These are phyloP conservation scores for Numenius phaeopus DNA, from an alignment of 2,797 vertebrate species.

Conservation along the genomic window DNA sequence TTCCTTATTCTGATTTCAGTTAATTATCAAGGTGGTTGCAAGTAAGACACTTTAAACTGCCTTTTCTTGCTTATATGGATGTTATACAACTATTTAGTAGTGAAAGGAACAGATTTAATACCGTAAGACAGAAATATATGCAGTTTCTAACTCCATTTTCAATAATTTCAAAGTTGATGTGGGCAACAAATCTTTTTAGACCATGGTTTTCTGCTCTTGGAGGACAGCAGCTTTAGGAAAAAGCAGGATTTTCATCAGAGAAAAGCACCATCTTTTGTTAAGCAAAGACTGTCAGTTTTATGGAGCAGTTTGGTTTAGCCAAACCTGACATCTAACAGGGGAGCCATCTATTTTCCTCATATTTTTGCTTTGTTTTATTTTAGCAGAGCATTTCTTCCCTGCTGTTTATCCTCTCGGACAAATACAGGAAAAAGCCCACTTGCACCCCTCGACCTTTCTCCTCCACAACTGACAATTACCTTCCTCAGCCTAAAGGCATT, in stretches of 20 bases:
- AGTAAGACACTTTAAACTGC: not conserved
- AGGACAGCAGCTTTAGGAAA: not conserved
- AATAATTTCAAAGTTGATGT: not conserved
- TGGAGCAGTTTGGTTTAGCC: constrained; percentile 50
- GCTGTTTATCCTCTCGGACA: constrained; percentile 80
- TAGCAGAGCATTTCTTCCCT: constrained; percentile 64
- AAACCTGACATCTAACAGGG: constrained; percentile 28
- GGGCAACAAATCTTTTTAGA: not conserved
- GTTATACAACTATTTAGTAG: not conserved
- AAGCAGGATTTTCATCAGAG: not conserved
- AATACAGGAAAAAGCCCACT: constrained; percentile 84
- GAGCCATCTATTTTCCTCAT: constrained; percentile 54
- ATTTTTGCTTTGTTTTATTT: constrained; percentile 68
- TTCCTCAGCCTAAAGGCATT: constrained; percentile 81
- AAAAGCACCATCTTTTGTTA: not conserved
- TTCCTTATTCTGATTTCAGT: not conserved
- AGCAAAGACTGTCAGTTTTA: not conserved
- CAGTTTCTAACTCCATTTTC: not conserved
- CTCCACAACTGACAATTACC: constrained; percentile 77
- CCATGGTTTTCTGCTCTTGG: not conserved
- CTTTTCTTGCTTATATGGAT: not conserved
- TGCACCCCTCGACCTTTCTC: constrained; percentile 81
- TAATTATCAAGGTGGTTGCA: not conserved
- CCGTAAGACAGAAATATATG: rapidly evolving
- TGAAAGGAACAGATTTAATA: not conserved